Evolutionary conservation across 2,888 invertebrate genomes (phyloP), one percentile per base, ranked within the genome.

Genomic region (Zelleria hepariella): DNA sequence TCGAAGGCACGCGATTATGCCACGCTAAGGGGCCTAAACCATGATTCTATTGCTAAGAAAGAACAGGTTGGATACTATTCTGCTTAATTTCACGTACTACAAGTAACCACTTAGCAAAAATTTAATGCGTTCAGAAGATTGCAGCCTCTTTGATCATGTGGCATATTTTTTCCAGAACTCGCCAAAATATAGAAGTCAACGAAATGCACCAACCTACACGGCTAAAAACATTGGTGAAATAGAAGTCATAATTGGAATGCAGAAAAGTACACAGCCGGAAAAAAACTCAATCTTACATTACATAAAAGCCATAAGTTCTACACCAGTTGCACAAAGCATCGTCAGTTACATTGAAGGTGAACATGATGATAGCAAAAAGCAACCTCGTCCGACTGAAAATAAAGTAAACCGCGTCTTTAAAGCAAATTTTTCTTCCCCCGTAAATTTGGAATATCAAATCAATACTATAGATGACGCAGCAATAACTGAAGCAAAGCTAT

Each of bases 391-490:
- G n/a, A n/a, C n/a, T n/a, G n/a, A n/a, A n/a, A n/a, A n/a, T 32
- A 32, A 32, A 1, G 15, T 42, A 15, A 54, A 54, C 61, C 80
- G 77, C 66, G 71, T 86, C 0, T 86, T 86, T 61, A 72, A 77
- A 2, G 86, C 84, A 0, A 74, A 71, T 65, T 70, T 86, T 72
- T 74, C 72, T 0, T 69, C 75, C 4, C 84, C 86, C 2, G 82
- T 85, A 2, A 82, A 86, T 62, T 66, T 86, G 52, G 79, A 78
- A 64, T 86, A 84, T 60, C 79, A 82, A 69, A 73, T 85, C 26
- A 67, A 77, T 63, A 72, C 81, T 0, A 68, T 74, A 51, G 76
- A 78, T 63, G 67, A 66, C 15, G 1, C 32, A 42, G 32, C 32
- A 15, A 42, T 15, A 2, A 4, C 10, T 15, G 4, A n/a, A n/a